A percentile compares a stretch with the other conserved stretches of the same genome.
phyloP scores from a whole-genome alignment of 2,797 vertebrate species.

The Sebastes aleutianus region DNA sequence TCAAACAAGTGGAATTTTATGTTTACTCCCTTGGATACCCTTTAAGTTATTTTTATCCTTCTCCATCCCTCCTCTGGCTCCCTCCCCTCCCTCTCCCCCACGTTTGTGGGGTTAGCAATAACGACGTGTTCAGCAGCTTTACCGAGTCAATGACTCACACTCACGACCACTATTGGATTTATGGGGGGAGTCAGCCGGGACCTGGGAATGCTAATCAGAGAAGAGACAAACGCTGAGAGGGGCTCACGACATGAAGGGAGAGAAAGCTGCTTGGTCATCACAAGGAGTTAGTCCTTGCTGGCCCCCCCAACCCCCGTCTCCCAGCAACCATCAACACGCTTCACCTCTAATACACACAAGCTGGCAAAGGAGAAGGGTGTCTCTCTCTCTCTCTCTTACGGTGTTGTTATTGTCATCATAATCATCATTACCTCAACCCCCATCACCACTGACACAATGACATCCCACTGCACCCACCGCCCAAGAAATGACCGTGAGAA shows the following conservation, averaged over 20 bases:
- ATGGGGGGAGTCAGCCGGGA: slow-evolving; percentile 44
- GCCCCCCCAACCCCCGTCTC: neutral
- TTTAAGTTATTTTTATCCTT: slow-evolving; percentile 25
- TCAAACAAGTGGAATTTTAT: neutral
- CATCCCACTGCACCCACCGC: neutral
- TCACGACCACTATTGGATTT: slow-evolving; percentile 62
- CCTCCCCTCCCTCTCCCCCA: neutral
- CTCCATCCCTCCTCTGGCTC: neutral
- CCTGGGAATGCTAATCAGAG: slow-evolving; percentile 66
- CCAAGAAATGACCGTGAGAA: slow-evolving; percentile 12
- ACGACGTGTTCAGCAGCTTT: slow-evolving; percentile 71
- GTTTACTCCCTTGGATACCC: neutral
- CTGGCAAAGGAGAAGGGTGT: slow-evolving; percentile 7
- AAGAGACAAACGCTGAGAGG: slow-evolving; percentile 48
- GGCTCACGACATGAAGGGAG: slow-evolving; percentile 31
- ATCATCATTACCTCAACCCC: neutral
- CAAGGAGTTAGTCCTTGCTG: slow-evolving; percentile 24
- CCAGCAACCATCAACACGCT: slow-evolving; percentile 44
- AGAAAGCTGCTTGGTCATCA: slow-evolving; percentile 70
- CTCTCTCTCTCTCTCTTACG: neutral
- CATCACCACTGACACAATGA: slow-evolving; percentile 28
- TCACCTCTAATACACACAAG: slow-evolving; percentile 1
- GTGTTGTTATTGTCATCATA: slow-evolving; percentile 11
- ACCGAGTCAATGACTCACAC: slow-evolving; percentile 67
- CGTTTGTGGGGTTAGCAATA: slow-evolving; percentile 58